Conservation (phyloP, 2,888 invertebrate genomes). For the Plebejus anna region DNA sequence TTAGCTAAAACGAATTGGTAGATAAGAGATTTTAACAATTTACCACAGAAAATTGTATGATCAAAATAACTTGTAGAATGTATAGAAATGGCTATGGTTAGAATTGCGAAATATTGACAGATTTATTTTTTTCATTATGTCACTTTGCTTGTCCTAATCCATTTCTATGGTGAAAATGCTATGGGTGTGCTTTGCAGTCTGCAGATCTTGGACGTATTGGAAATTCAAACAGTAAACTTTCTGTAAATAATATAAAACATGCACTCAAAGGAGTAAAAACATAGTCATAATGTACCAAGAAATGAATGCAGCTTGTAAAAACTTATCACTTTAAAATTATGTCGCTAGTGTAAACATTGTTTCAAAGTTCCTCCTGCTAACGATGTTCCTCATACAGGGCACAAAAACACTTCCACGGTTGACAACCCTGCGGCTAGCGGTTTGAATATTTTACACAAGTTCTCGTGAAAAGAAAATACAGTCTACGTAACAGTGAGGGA, state of each 20-base stretch:
- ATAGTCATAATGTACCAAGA: neutral
- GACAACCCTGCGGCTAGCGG: constrained; percentile 18
- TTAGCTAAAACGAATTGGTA: neutral
- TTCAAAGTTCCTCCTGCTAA: constrained; percentile 24
- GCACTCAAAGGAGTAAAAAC: too few relatives aligned
- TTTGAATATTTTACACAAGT: constrained; percentile 16
- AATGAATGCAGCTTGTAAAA: neutral
- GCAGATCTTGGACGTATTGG: too few relatives aligned
- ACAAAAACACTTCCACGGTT: constrained; percentile 12
- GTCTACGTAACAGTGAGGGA: neutral
- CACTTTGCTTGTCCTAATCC: too few relatives aligned
- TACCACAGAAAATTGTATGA: neutral
- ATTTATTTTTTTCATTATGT: too few relatives aligned
- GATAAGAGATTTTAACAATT: neutral
- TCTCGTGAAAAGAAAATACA: constrained; percentile 2
- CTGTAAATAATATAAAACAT: neutral
- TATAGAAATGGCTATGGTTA: too few relatives aligned
- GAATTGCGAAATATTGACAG: too few relatives aligned
- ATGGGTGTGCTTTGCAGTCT: too few relatives aligned
- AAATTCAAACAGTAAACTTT: neutral
- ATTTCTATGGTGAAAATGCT: too few relatives aligned
- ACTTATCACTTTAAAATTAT: constrained; percentile 20
- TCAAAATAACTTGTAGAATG: neutral
- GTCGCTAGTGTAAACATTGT: constrained; percentile 33
- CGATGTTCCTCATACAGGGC: neutral